Conservation (phyloP, 2,797 vertebrate genomes). For the Tapera naevia region DNA sequence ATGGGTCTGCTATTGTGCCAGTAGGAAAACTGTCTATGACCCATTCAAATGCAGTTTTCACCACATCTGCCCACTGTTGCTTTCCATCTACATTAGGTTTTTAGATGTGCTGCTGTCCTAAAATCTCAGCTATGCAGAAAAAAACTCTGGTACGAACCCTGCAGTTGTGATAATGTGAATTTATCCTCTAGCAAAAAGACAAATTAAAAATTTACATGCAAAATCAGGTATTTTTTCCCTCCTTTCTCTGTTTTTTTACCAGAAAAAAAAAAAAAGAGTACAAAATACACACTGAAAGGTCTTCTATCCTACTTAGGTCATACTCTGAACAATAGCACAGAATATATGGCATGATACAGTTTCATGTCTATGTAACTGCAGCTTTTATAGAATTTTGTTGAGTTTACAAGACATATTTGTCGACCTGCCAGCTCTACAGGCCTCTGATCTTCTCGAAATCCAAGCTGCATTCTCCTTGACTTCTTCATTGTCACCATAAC, state of each 20-base stretch:
- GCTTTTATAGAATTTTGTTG: conserved; percentile 6
- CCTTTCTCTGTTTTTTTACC: background rate
- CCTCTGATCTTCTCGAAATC: conserved; percentile 27
- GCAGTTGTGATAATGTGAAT: background rate
- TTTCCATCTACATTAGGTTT: background rate
- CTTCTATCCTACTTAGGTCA: background rate
- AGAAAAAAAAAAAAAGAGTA: background rate
- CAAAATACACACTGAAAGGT: background rate
- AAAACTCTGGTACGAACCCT: background rate
- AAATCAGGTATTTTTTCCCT: background rate
- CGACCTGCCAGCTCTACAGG: conserved; percentile 8
- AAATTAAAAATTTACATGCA: background rate
- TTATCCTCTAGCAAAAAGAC: background rate
- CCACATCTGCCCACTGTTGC: background rate
- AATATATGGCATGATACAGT: background rate
- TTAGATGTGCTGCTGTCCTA: background rate
- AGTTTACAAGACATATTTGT: conserved; percentile 16
- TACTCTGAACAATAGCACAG: background rate
- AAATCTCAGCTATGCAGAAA: background rate
- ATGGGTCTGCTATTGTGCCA: background rate
- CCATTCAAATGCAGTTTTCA: background rate
- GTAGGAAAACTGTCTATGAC: background rate
- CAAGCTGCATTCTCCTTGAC: background rate
- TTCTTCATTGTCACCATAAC: conserved; percentile 26
- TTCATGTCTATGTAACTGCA: background rate